Conservation (phyloP, 2,888 invertebrate genomes). For the Drosophila meridionalis region DNA sequence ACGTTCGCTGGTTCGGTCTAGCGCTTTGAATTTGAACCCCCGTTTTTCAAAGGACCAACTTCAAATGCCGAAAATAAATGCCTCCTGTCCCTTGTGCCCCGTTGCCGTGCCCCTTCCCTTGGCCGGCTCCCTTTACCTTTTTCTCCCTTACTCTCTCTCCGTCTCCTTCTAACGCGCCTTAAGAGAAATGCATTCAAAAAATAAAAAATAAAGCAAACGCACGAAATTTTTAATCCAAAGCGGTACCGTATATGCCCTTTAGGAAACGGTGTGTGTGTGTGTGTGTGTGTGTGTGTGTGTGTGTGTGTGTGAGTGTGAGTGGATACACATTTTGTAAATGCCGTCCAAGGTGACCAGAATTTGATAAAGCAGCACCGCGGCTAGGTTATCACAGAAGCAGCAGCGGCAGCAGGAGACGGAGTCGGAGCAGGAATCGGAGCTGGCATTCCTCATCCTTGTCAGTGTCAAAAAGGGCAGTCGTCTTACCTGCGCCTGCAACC, state of each 20-base stretch:
- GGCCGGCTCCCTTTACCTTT: background rate
- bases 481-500: conserved; percentile 53
- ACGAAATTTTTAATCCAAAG: conserved; percentile 77
- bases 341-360: conserved; percentile 77
- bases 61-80: conserved; percentile 82
- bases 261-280: too few relatives aligned
- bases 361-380: conserved; percentile 73
- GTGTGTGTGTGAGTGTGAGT: conserved; percentile 40
- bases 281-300: conserved; percentile 13
- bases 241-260: conserved; percentile 62
- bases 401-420: background rate
- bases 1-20: conserved; percentile 71
- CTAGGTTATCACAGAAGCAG: conserved; percentile 64
- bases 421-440: background rate
- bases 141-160: background rate
- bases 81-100: conserved; percentile 61
- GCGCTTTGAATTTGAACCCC: conserved; percentile 79
- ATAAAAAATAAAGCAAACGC: conserved; percentile 46
- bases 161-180: background rate
- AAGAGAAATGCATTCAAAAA: conserved; percentile 70
- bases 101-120: conserved; percentile 20
- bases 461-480: conserved; percentile 37
- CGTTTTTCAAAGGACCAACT: conserved; percentile 78
- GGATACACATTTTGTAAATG: conserved; percentile 75
- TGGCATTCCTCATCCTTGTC: conserved; percentile 42